Base-by-base conservation (phyloP, 1,140 invertebrate species). In the Caerostris extrusa region DNA sequence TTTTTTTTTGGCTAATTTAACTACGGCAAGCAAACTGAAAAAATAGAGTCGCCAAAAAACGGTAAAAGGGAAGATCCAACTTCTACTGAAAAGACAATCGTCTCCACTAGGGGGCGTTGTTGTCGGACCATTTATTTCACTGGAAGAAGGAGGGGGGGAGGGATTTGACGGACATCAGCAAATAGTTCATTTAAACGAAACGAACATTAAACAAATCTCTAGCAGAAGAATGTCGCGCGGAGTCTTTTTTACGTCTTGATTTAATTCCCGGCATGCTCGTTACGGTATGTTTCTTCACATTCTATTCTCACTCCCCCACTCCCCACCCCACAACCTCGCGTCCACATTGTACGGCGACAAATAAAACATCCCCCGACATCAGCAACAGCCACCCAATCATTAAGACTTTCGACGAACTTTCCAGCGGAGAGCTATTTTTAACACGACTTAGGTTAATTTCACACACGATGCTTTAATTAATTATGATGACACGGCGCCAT, bases 131-230 rank as follows among this genome's bases (percentile, higher is more conserved):
- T 85, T 85, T 58, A n/a, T 85, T 14, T 85, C 19, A 3, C 4
- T 6, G 17, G 14, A 5, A n/a, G 71, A 8, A 12, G 61, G 61
- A 10, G 12, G 14, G 10, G 7, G 8, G 71, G 10, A 8, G 71
- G 50, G 7, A 55, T 85, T 57, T 85, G 83, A 85, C 83, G 83
- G n/a, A 56, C 83, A 34, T 60, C 56, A n/a, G 83, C 83, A 85
- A 85, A 88, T 88, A 88, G 86, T 64, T 88, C 60, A 88, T 88
- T 88, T 67, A 88, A 88, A 88, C 82, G 17, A 55, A 83, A 83
- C 86, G 86, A 88, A 88, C 86, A 88, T 88, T 88, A 88, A 88
- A 88, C 86, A 88, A 88, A 88, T 88, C 86, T 55, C 55, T 34
- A 14, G 7, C 56, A 34, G 86, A 17, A 17, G 60, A 61, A 64